These are phyloP conservation scores for Hippocampus guttulatus DNA, from an alignment of 2,113 vertebrate genomes.

Conservation along the genomic window DNA sequence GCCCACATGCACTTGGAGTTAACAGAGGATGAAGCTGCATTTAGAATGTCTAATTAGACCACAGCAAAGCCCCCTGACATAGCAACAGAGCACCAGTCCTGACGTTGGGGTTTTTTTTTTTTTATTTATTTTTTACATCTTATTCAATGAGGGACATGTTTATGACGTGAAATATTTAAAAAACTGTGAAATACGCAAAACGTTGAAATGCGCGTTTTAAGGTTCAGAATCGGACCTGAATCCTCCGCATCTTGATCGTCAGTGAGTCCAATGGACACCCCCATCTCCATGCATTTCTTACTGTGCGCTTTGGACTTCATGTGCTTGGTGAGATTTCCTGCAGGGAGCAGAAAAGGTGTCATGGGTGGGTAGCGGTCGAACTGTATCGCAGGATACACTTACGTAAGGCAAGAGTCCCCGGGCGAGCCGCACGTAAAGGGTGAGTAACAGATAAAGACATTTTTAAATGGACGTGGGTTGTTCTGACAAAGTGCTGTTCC, in stretches of 20 bases:
- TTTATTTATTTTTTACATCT: too few relatives aligned
- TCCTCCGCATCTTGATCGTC: slow-evolving; percentile 95
- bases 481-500: slow-evolving; percentile 64
- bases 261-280: slow-evolving; percentile 81
- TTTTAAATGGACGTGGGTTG: slow-evolving; percentile 72
- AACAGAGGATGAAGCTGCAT: slow-evolving; percentile 67
- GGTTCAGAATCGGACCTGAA: slow-evolving; percentile 72
- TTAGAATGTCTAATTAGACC: slow-evolving; percentile 71
- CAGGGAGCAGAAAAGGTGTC: slow-evolving; percentile 26
- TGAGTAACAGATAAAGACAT: slow-evolving; percentile 70
- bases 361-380: slow-evolving; percentile 46
- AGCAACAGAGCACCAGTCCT: slow-evolving; percentile 40
- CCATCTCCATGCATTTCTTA: slow-evolving; percentile 98
- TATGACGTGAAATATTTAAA: too few relatives aligned
- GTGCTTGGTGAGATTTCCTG: slow-evolving; percentile 98
- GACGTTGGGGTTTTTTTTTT: background rate
- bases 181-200: background rate
- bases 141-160: too few relatives aligned
- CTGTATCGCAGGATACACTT: slow-evolving; percentile 53
- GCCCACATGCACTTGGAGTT: slow-evolving; percentile 68
- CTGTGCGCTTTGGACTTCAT: slow-evolving; percentile 99
- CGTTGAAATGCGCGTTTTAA: background rate
- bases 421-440: slow-evolving; percentile 53
- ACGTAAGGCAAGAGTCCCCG: slow-evolving; percentile 60
- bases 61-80: slow-evolving; percentile 54